phyloP scores from a whole-genome alignment of 1,140 invertebrate species.

The Dufourea novaeangliae region DNA sequence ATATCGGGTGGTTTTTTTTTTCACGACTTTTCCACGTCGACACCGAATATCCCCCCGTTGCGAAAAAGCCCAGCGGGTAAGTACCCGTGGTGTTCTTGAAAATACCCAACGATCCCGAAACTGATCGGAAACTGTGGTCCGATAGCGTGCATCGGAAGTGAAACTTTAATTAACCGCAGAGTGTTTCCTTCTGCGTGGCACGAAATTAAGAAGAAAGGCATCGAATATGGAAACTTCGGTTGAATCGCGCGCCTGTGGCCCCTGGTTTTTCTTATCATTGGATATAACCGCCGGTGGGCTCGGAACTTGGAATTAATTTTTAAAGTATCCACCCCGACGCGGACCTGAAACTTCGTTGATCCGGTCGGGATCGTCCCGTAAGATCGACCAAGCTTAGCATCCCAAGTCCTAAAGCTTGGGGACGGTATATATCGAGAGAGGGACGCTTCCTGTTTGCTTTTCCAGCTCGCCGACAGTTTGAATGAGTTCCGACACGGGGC shows the following conservation, averaged over 20 bases:
- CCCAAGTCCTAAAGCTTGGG: no score
- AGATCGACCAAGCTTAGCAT: not conserved
- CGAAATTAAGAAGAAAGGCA: not conserved
- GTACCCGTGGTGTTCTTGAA: no score
- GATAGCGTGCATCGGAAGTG: not conserved
- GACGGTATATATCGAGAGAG: no score
- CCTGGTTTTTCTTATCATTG: not conserved
- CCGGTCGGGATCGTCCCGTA: not conserved
- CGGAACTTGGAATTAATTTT: constrained; percentile 4
- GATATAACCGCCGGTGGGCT: not conserved
- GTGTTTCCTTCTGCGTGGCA: not conserved
- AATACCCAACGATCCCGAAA: not conserved
- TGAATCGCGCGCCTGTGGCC: not conserved
- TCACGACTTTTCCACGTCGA: no score
- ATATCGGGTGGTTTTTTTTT: no score
- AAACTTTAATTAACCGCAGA: constrained; percentile 4
- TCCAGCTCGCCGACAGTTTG: not conserved
- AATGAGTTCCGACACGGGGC: not conserved
- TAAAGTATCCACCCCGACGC: not conserved
- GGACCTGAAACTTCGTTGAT: not conserved
- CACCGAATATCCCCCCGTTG: no score
- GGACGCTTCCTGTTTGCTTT: constrained; percentile 7
- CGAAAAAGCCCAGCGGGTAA: not conserved
- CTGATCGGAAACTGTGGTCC: not conserved
- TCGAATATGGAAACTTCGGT: not conserved